Percentiles rank a stretch among this genome's conserved stretches.
Conservation (phyloP, 2,113 vertebrate genomes). For the Silurus glanis region DNA sequence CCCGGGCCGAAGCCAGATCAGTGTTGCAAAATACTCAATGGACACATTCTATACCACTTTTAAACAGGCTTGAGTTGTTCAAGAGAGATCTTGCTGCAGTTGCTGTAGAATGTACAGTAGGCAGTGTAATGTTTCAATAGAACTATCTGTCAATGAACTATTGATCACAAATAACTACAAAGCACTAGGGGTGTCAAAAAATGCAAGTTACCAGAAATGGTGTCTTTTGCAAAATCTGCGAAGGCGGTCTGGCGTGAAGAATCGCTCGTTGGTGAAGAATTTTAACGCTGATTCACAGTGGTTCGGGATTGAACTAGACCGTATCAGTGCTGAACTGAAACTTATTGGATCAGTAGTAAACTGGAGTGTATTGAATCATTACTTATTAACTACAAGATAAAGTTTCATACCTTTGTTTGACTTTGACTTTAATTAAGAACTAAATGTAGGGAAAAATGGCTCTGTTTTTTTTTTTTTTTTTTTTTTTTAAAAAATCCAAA, state of each 20-base stretch:
- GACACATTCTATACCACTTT: slow-evolving; percentile 16
- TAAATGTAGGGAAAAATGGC: neutral
- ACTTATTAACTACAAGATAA: neutral
- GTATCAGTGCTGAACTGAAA: neutral
- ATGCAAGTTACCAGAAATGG: neutral
- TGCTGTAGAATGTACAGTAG: neutral
- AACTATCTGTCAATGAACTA: neutral
- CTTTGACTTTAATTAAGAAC: slow-evolving; percentile 32
- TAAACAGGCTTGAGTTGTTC: slow-evolving; percentile 21
- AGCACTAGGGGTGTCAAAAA: neutral
- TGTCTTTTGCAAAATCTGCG: neutral
- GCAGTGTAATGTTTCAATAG: neutral
- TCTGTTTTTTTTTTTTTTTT: neutral
- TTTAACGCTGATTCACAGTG: neutral
- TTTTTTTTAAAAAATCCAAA: neutral
- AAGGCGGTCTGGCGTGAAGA: neutral
- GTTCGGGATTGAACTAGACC: neutral
- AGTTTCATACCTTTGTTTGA: neutral
- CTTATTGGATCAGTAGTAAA: neutral
- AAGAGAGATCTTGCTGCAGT: neutral
- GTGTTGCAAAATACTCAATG: slow-evolving; percentile 25
- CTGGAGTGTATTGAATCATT: neutral
- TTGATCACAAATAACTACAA: neutral
- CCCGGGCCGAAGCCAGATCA: slow-evolving; percentile 52
- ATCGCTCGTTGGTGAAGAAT: neutral